These are phyloP conservation scores for Dugesia japonica DNA, from an alignment of 2,888 invertebrate genomes.

Conservation along the genomic window DNA sequence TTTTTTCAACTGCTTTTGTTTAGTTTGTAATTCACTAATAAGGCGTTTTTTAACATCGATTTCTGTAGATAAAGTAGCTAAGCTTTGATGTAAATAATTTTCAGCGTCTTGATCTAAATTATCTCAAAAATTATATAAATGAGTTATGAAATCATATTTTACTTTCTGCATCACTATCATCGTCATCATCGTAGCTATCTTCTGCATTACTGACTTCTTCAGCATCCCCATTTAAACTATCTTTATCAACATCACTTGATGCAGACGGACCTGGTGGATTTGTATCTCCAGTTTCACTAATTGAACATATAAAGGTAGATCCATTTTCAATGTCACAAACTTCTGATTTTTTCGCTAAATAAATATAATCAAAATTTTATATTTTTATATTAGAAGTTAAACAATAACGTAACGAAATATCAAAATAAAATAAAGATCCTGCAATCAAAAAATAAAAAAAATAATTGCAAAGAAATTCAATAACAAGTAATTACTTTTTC, in stretches of 20 bases:
- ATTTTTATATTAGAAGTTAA: no score
- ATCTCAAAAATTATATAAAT: not conserved
- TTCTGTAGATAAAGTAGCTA: slow-evolving; percentile 74
- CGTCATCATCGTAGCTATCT: slow-evolving; percentile 28
- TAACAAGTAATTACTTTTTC: not conserved
- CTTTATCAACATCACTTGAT: slow-evolving; percentile 9
- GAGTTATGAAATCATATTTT: not conserved
- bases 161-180: slow-evolving; percentile 30
- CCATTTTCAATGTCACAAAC: not conserved
- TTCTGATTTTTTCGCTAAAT: not conserved
- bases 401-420: no score
- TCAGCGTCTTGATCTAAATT: slow-evolving; percentile 21
- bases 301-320: not conserved
- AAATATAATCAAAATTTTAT: no score
- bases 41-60: slow-evolving; percentile 82
- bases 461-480: no score
- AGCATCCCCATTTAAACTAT: slow-evolving; percentile 1
- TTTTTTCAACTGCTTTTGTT: slow-evolving; percentile 66
- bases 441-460: no score
- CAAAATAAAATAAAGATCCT: no score
- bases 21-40: slow-evolving; percentile 76
- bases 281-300: not conserved
- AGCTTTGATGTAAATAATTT: slow-evolving; percentile 55
- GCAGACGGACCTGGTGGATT: not conserved
- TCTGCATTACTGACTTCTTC: slow-evolving; percentile 29